Percentiles rank a stretch among this genome's conserved stretches.
phyloP scores from a whole-genome alignment of 2,888 invertebrate genomes.

The Belgica antarctica region DNA sequence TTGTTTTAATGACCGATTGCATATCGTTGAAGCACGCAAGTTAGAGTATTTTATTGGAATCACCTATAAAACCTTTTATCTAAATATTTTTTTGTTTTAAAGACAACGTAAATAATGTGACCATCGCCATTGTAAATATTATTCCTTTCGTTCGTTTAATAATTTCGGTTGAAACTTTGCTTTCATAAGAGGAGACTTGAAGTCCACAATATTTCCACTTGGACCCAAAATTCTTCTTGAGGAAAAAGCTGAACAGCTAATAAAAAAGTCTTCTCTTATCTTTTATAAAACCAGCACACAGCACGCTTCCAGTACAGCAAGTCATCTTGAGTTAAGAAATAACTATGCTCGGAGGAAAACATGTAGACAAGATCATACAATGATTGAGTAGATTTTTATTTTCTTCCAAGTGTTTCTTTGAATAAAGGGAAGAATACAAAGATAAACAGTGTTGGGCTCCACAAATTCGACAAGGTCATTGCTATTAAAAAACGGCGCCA shows the following conservation, averaged over 20 bases:
- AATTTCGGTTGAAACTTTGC: neutral
- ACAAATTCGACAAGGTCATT: conserved; percentile 36
- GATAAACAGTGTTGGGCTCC: neutral
- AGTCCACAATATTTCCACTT: neutral
- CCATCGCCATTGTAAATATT: conserved; percentile 23
- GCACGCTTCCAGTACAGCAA: conserved; percentile 32
- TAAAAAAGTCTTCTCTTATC: too few relatives aligned
- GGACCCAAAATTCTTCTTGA: neutral
- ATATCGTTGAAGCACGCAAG: too few relatives aligned
- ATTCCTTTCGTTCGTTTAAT: neutral
- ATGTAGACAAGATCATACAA: neutral
- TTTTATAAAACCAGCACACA: too few relatives aligned
- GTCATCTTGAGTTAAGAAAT: conserved; percentile 18
- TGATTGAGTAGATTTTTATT: conserved; percentile 22
- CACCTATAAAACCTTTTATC: too few relatives aligned
- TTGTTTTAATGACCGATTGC: too few relatives aligned
- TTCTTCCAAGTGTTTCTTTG: neutral
- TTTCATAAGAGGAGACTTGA: too few relatives aligned
- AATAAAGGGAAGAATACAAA: neutral
- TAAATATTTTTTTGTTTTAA: too few relatives aligned
- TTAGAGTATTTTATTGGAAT: too few relatives aligned
- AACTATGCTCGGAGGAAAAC: conserved; percentile 13
- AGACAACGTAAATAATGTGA: too few relatives aligned
- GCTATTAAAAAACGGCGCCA: too few relatives aligned
- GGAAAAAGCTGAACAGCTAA: conserved; percentile 34